phyloP scores from a whole-genome alignment of 1,140 invertebrate species.

The Leptinotarsa defecta region DNA sequence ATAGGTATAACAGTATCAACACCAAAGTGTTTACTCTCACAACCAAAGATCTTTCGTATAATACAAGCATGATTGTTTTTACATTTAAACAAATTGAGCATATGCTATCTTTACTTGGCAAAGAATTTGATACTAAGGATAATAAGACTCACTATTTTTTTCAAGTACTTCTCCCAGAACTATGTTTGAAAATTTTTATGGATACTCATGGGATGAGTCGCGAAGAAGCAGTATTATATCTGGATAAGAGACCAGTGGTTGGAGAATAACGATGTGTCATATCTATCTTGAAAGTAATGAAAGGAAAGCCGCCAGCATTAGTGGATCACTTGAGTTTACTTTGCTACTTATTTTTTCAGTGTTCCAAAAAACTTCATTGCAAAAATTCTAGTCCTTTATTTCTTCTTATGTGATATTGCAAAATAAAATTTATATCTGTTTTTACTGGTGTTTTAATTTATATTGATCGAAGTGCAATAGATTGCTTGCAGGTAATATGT shows the following conservation, averaged over 20 bases:
- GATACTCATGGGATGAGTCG: slow-evolving; percentile 36
- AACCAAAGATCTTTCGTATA: slow-evolving; percentile 36
- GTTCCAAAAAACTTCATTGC: no score
- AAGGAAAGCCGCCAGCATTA: no score
- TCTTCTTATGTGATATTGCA: background rate
- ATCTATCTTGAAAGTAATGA: background rate
- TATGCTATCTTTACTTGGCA: slow-evolving; percentile 31
- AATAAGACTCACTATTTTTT: slow-evolving; percentile 41
- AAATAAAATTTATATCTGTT: background rate
- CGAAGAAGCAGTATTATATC: slow-evolving; percentile 32
- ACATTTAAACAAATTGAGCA: slow-evolving; percentile 37
- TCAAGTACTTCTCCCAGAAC: slow-evolving; percentile 45
- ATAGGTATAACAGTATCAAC: slow-evolving; percentile 28
- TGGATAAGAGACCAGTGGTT: slow-evolving; percentile 33
- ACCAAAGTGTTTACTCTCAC: slow-evolving; percentile 12
- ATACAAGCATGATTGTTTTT: slow-evolving; percentile 41
- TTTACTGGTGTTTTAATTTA: no score
- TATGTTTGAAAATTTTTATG: slow-evolving; percentile 47
- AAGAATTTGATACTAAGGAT: slow-evolving; percentile 37
- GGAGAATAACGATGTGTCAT: background rate
- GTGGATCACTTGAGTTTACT: no score
- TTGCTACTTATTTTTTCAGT: no score
- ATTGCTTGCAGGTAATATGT: no score
- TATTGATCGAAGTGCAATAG: no score
- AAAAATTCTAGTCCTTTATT: no score